Percentiles rank a stretch among this genome's conserved stretches.
Evolutionary conservation across 1,140 invertebrate genomes (phyloP).

Genomic region (Aleiodes sp.): DNA sequence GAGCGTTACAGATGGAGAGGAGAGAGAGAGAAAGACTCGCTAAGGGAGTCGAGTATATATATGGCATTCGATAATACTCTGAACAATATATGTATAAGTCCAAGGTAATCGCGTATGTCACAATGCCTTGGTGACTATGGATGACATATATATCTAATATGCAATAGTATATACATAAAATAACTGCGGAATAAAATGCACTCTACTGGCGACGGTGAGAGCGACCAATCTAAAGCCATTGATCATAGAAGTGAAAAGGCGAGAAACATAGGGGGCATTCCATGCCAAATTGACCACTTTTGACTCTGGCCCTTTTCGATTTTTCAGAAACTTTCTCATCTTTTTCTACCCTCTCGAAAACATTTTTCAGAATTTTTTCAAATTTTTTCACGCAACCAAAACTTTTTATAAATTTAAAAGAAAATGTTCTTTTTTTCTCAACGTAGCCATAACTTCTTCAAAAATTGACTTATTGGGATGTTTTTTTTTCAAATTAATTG

Average conservation of each 20-base stretch:
- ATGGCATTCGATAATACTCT: not conserved
- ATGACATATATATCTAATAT: not conserved
- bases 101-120: conserved; percentile 65
- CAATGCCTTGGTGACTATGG: conserved; percentile 43
- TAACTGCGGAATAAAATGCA: conserved; percentile 9
- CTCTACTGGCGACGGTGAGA: conserved; percentile 25
- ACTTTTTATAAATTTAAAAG: too few relatives aligned
- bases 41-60: conserved; percentile 9
- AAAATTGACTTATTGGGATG: too few relatives aligned
- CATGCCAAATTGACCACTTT: too few relatives aligned
- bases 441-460: too few relatives aligned
- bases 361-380: too few relatives aligned
- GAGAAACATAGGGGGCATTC: too few relatives aligned
- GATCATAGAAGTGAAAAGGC: conserved; percentile 50
- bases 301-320: too few relatives aligned
- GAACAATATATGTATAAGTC: conserved; percentile 49
- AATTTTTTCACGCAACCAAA: too few relatives aligned
- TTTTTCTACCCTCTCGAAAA: too few relatives aligned
- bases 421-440: too few relatives aligned
- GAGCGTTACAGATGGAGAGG: not conserved
- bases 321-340: too few relatives aligned
- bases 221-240: conserved; percentile 46
- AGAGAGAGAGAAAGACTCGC: not conserved
- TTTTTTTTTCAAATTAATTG: too few relatives aligned
- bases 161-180: conserved; percentile 22